Conservation (phyloP, 2,888 invertebrate species). For the Hyposoter didymator region DNA sequence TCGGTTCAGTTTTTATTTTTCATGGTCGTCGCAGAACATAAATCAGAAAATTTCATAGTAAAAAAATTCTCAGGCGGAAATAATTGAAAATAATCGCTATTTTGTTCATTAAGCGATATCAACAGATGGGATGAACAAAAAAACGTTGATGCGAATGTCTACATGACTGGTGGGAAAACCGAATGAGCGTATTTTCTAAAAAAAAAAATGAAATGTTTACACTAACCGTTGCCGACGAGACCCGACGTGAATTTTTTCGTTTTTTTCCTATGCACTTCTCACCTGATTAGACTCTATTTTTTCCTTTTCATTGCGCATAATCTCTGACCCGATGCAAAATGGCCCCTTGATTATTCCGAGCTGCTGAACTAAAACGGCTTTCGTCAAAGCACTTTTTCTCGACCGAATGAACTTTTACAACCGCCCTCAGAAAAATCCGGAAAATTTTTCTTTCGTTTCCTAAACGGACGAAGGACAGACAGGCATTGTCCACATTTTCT, state of each 20-base stretch:
- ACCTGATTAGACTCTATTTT: conserved; percentile 55
- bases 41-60: neutral
- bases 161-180: neutral
- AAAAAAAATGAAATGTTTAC: conserved; percentile 7
- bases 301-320: conserved; percentile 64
- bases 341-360: conserved; percentile 74
- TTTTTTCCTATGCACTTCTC: conserved; percentile 52
- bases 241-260: conserved; percentile 7
- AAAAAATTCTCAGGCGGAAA: neutral
- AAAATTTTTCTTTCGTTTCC: conserved; percentile 50
- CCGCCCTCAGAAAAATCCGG: conserved; percentile 28
- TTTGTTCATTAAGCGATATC: neutral
- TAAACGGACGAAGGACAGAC: conserved; percentile 34
- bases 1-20: neutral
- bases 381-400: conserved; percentile 50
- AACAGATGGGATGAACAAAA: neutral
- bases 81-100: neutral
- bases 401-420: conserved; percentile 61
- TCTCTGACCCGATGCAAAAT: conserved; percentile 61
- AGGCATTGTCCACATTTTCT: conserved; percentile 58
- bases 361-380: conserved; percentile 69
- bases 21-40: neutral
- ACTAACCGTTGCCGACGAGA: neutral
- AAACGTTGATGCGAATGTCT: neutral
- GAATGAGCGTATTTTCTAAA: neutral